Base-by-base conservation (phyloP, 1,140 invertebrate genomes). In the Drosophila kurseongensis region DNA sequence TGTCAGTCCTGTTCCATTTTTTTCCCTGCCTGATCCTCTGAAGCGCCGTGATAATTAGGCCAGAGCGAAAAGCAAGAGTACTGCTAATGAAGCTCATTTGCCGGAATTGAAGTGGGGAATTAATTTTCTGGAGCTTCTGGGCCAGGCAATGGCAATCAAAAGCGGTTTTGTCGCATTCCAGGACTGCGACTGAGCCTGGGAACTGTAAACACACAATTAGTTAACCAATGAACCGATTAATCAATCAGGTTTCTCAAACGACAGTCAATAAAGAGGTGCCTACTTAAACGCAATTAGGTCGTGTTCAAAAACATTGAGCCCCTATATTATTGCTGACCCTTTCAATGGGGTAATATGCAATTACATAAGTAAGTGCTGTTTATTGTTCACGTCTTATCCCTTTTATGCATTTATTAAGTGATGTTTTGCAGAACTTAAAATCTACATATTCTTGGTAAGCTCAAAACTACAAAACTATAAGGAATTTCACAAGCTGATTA, bases 81-180 rank as follows among this genome's bases (percentile, higher is more conserved):
- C 72, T 48, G 71, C 72, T 75, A 75, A 75, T 75, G 72, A 75
- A 63, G 51, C 71, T 56, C 72, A 75, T 75, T 75, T 75, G 59
- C 29, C 51, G 16, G 58, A 63, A 62, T 74, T 71, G 66, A 38
- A 74, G 58, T 51, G 51, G 40, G 32, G 27, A 50, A 75, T 62
- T 52, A n/a, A 56, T 56, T 51, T 75, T 48, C n/a, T 23, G 42
- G 18, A 29, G 44, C 45, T 12, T 10, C 27, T n/a, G n/a, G 44
- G 14, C 38, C 29, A 16, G 65, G 45, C 66, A 48, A 71, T 71
- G 65, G 38, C 66, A 48, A 71, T 71, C 51, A 71, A 71, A 44
- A 18, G 67, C 41, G 27, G 67, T 71, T 71, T 18, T 35, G 27
- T 52, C 18, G 52, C 65, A 71, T 71, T 71, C 67, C 67, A 58